Evolutionary conservation across 2,888 invertebrate species (phyloP), one percentile per base, ranked within the genome.

Genomic region (Epicampocera succincta): DNA sequence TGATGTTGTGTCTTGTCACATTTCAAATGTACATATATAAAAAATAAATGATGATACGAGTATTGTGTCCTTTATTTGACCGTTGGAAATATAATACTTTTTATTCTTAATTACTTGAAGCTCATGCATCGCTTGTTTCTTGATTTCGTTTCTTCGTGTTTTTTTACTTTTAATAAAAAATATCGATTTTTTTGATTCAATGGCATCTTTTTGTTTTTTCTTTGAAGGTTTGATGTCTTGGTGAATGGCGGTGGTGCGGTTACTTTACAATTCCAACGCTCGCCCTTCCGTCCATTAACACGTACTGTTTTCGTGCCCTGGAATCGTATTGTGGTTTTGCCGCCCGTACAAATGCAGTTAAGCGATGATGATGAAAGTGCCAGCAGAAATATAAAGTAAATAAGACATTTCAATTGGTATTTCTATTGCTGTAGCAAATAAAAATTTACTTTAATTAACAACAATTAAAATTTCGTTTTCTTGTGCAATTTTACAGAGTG

Each of bases 231-330:
- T 93, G 99, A 99, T 92, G 96, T 99, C 78, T 93, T 99, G 88
- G 99, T 99, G 82, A 99, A 99, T 91, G 99, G 99, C 15, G 99
- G 99, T 60, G 98, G 98, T 40, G 98, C 98, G 1, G 98, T 99
- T 75, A 98, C 97, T 19, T 92, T 99, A 85, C 97, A 98, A 92
- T 98, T 99, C 92, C 97, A 98, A 90, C 93, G 99, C 80, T 97
- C 96, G 74, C 99, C 99, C 29, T 99, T 98, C 93, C 94, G 95
- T 89, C 95, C 97, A 0, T 92, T 96, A 78, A 95, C 96, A 83
- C 94, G 95, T 89, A 97, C 97, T 3, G 96, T 98, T 80, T 97
- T 97, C 91, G 97, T 98, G 81, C 98, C 99, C 19, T 98, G 99
- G 97, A 99, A 99, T 92, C 97, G 91, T 87, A 98, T 99, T 87